Evolutionary conservation across 2,113 vertebrate species (phyloP), one percentile per base, ranked within the genome.

Genomic region (Ivindomyrus marchei): DNA sequence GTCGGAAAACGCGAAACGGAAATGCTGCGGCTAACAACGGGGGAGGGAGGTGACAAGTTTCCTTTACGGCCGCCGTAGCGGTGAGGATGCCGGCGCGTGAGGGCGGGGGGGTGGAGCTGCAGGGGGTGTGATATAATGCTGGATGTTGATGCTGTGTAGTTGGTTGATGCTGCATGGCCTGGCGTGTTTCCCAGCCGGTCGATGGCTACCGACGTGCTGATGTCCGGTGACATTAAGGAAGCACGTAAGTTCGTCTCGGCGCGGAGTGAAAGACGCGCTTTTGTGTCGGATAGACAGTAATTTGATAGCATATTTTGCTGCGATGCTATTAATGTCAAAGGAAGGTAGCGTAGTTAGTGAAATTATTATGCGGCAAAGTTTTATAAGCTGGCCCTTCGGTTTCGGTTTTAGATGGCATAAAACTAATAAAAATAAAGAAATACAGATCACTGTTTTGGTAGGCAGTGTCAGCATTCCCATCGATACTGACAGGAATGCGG

Each of bases 361-460:
- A 80, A 80, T 80, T 77, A 36, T 77, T 80, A 39, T 80, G 74
- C 66, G 66, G n/a, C 66, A n/a, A 62, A 27, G 70, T 80, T 80
- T 7, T 80, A 19, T 17, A 7, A 39, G 13, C 11, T 80, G 31
- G 31, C 17, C 17, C 74, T 19, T 80, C 36, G 36, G 74, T 42
- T 36, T 77, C 31, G 27, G 0, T 77, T 74, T 36, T 36, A 74
- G n/a, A 74, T 36, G 3, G 66, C 66, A 36, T 31, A 15, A 27
- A 24, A 24, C 56, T 24, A 24, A 56, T 56, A 62, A 62, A 62
- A 62, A 62, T n/a, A 9, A 24, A 10, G 7, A 80, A 80, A 80
- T 80, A 7, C 36, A 42, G 5, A 80, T 80, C 17, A 19, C 5
- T 80, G 13, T 19, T 77, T 80, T 19, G 15, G 36, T 80, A 7